Conservation (phyloP, 2,797 vertebrate genomes). For the Bucorvus abyssinicus region DNA sequence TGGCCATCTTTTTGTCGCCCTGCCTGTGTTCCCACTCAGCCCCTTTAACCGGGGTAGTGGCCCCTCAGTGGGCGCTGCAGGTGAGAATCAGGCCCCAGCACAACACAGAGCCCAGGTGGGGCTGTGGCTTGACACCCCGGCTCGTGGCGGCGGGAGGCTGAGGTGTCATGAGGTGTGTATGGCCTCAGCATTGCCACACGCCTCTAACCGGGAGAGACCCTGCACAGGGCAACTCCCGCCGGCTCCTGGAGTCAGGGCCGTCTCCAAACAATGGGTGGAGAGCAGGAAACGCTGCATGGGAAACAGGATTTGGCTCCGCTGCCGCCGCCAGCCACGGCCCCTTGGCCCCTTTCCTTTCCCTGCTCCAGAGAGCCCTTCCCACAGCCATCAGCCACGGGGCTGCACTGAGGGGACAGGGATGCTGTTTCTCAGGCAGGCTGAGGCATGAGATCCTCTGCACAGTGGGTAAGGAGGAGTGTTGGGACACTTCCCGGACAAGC, state of each 20-base stretch:
- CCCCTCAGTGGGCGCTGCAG: fast-evolving
- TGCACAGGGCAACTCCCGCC: neutral
- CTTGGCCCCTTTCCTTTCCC: constrained; percentile 63
- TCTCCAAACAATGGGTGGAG: constrained; percentile 74
- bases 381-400: neutral
- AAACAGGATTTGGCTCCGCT: constrained; percentile 70
- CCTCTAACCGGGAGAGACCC: neutral
- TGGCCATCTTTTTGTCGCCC: fast-evolving
- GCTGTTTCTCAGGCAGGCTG: fast-evolving
- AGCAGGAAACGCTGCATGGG: constrained; percentile 71
- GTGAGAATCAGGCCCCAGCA: fast-evolving
- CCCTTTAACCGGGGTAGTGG: fast-evolving
- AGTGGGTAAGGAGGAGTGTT: neutral
- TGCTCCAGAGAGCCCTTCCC: constrained; percentile 58
- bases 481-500: neutral
- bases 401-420: neutral
- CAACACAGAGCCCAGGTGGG: neutral
- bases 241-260: constrained; percentile 47
- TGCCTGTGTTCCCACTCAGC: neutral
- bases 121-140: fast-evolving
- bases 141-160: fast-evolving
- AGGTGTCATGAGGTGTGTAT: neutral
- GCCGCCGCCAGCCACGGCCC: constrained; percentile 39
- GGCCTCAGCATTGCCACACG: neutral
- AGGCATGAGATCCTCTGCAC: neutral